Percentiles rank a stretch among this genome's conserved stretches.
Evolutionary conservation across 1,140 invertebrate species (phyloP).

Genomic region (Scaptomyza hsui): DNA sequence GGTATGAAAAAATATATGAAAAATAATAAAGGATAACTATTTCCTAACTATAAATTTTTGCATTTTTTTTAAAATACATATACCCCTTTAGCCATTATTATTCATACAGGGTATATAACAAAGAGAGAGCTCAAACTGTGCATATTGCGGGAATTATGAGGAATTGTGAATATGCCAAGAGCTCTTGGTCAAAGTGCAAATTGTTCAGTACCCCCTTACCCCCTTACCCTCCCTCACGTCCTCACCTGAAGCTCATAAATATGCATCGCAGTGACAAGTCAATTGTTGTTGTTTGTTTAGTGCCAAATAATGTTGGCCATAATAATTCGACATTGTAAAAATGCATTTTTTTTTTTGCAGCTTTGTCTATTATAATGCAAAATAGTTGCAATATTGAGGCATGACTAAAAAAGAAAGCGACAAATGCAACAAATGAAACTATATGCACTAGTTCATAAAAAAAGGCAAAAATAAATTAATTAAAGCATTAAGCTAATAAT

Average conservation of each 20-base stretch:
- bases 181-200: constrained; percentile 73
- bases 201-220: constrained; percentile 10
- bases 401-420: neutral
- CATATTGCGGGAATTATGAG: constrained; percentile 67
- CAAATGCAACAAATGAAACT: neutral
- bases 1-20: too few species aligned
- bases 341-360: constrained; percentile 50
- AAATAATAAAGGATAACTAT: too few species aligned
- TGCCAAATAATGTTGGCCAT: constrained; percentile 73
- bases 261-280: constrained; percentile 63
- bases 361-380: constrained; percentile 29
- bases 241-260: constrained; percentile 57
- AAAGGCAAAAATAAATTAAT: neutral
- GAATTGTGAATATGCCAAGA: constrained; percentile 71
- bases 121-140: constrained; percentile 48
- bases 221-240: too few species aligned
- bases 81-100: neutral
- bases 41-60: too few species aligned
- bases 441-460: too few species aligned
- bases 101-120: constrained; percentile 23
- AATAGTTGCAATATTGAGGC: constrained; percentile 5
- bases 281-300: constrained; percentile 52
- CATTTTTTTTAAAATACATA: neutral
- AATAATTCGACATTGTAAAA: constrained; percentile 51
- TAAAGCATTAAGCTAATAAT: too few species aligned